Conservation (phyloP, 2,888 invertebrate species). For the Endomychus coccineus region DNA sequence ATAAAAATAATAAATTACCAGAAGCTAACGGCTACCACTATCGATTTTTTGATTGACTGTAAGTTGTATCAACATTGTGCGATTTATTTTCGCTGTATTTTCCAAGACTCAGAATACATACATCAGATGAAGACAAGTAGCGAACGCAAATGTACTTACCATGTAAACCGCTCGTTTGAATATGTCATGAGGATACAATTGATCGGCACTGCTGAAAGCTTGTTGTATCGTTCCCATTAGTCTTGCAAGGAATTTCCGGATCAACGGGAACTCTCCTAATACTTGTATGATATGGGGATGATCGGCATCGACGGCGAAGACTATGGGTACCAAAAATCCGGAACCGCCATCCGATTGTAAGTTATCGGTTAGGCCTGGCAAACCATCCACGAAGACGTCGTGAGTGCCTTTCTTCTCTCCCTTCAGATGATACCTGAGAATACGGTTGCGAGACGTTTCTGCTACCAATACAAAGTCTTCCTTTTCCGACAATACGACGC, state of each 20-base stretch:
- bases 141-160: conserved; percentile 46
- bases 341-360: conserved; percentile 49
- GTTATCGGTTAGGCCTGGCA: conserved; percentile 73
- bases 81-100: too few relatives aligned
- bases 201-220: conserved; percentile 56
- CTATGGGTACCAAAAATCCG: conserved; percentile 59
- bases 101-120: too few relatives aligned
- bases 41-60: too few relatives aligned
- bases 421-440: conserved; percentile 71
- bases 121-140: too few relatives aligned
- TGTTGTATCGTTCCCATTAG: conserved; percentile 53
- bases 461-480: conserved; percentile 74
- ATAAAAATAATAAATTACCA: too few relatives aligned
- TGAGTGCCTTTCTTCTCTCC: conserved; percentile 73
- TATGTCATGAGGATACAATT: conserved; percentile 57
- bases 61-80: too few relatives aligned
- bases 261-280: conserved; percentile 54
- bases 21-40: too few relatives aligned
- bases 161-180: conserved; percentile 55
- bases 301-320: conserved; percentile 48
- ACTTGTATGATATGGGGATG: conserved; percentile 51
- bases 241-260: conserved; percentile 60
- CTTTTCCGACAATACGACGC: conserved; percentile 71
- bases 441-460: conserved; percentile 60
- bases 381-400: conserved; percentile 73